Base-by-base conservation (phyloP, 2,797 vertebrate species). In the Bucorvus abyssinicus region DNA sequence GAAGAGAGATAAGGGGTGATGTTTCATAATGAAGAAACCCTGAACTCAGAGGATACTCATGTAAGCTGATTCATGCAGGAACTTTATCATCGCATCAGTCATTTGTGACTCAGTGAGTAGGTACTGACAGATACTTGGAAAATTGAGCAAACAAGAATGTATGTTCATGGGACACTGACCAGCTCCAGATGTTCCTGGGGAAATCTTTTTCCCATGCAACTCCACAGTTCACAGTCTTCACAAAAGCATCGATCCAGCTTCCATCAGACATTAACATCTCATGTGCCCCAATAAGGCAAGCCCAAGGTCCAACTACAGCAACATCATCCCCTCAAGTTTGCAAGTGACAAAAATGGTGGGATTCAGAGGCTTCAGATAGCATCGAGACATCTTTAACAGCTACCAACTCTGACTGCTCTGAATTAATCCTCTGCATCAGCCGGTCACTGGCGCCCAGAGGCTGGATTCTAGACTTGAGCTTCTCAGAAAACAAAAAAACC, bases 241-340 rank as follows among this genome's bases (percentile, higher is more conserved):
- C 8, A 27, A 63, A 73, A 38, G 2, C 7, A 7, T 3, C 0
- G 0, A 40, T 30, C 22, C 38, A 67, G 40, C 40, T 77, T 56
- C 76, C 26, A 52, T 32, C 52, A 84, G 29, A 56, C 52, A 77
- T 15, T 3, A 27, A 44, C n/a, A 56, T 10, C 32, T 59, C 34
- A 14, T 3, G 18, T 8, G 38, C 18, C 36, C 30, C 7, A 71
- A 24, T 50, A 16, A 82, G 21, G 27, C 55, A 71, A 45, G 16
- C 15, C 9, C 34, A 12, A 57, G 17, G 30, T 59, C 24, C 74
- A 92, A 29, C 65, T 76, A 71, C 32, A 89, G 38, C 34, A 75
- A 56, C 19, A 87, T 12, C 23, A 70, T 18, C 21, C 4, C 47
- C 90, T 75, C 38, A 55, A 60, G 29, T 57, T 78, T 71, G 32